Percentiles rank a stretch among this genome's conserved stretches.
Conservation (phyloP, 2,797 vertebrate species). For the Sylvilagus floridanus region DNA sequence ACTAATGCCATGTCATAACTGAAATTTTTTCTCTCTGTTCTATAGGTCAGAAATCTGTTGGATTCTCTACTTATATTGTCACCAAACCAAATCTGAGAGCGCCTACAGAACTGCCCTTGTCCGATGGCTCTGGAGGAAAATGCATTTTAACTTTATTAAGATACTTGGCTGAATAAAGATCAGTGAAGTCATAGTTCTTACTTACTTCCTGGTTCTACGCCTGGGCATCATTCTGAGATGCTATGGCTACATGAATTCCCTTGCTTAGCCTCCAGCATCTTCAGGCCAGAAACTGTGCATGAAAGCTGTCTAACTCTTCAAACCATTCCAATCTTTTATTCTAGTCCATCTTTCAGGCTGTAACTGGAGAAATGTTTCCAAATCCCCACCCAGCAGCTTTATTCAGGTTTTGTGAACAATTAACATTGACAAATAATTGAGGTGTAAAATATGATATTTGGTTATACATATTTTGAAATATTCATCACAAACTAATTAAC, state of each 20-base stretch:
- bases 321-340: not conserved
- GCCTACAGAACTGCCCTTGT: not conserved
- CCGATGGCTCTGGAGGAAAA: not conserved
- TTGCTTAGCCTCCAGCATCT: not conserved
- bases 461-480: too few species aligned
- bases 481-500: too few species aligned
- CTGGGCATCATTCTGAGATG: not conserved
- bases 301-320: not conserved
- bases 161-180: not conserved
- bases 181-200: not conserved
- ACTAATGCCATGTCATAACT: not conserved
- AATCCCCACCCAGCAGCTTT: not conserved
- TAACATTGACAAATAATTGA: not conserved
- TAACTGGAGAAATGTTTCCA: not conserved
- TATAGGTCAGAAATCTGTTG: not conserved
- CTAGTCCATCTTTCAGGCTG: not conserved
- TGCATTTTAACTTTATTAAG: not conserved
- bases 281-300: not conserved
- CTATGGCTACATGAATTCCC: not conserved
- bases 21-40: not conserved
- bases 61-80: not conserved
- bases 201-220: not conserved
- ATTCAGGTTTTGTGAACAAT: not conserved
- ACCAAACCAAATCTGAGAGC: not conserved
- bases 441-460: too few species aligned